Evolutionary conservation across 2,797 vertebrate species (phyloP).

Genomic region (Astyanax mexicanus): DNA sequence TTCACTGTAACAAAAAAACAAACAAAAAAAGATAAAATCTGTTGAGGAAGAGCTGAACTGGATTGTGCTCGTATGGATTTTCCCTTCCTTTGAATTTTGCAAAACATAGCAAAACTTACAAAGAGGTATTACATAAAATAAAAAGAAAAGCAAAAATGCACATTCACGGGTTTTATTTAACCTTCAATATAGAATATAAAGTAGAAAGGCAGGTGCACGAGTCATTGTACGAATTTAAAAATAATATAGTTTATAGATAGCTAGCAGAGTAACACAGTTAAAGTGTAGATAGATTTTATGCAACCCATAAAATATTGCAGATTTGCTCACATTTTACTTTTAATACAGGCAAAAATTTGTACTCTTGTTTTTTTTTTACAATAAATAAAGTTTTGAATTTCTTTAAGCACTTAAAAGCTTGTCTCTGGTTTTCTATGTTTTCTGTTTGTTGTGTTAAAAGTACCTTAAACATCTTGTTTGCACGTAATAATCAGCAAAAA

Average conservation of each 20-base stretch:
- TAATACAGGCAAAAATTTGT: no score
- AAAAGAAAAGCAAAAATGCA: background rate
- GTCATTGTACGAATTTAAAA: background rate
- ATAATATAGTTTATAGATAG: background rate
- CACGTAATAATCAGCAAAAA: background rate
- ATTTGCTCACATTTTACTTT: background rate
- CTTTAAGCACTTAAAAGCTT: background rate
- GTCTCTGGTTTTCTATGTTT: background rate
- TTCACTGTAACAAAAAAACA: no score
- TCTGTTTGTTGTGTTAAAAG: background rate
- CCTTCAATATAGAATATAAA: background rate
- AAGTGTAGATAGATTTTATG: background rate
- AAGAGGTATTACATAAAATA: background rate
- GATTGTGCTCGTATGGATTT: background rate
- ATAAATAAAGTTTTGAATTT: conserved; percentile 1
- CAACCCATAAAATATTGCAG: background rate
- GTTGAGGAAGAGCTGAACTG: background rate
- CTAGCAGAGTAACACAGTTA: background rate
- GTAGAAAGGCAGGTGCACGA: background rate
- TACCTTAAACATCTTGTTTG: conserved; percentile 1
- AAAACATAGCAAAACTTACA: background rate
- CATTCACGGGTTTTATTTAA: background rate
- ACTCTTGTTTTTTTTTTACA: background rate
- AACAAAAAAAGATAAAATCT: no score
- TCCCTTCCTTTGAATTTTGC: background rate